Conservation (phyloP, 2,888 invertebrate genomes). For the Netelia inedita region DNA sequence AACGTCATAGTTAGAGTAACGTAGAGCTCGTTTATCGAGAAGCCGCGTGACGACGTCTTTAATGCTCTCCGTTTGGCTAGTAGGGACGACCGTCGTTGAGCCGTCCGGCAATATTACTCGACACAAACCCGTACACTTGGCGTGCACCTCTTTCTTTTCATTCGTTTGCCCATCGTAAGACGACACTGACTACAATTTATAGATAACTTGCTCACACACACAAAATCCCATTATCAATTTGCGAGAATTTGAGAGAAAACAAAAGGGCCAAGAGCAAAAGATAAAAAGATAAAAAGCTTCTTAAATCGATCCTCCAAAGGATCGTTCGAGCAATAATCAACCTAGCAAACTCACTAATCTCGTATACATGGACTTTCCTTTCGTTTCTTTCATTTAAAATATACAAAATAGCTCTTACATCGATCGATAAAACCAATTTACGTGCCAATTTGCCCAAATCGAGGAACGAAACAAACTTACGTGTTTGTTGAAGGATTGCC, state of each 20-base stretch:
- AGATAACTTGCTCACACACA: conserved; percentile 68
- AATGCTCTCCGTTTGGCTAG: conserved; percentile 91
- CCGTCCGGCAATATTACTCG: conserved; percentile 96
- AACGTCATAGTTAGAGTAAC: conserved; percentile 94
- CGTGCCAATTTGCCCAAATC: conserved; percentile 4
- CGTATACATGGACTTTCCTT: conserved; percentile 2
- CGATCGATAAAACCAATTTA: conserved; percentile 26
- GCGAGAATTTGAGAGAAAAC: conserved; percentile 32
- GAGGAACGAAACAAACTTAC: conserved; percentile 79
- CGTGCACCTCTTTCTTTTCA: conserved; percentile 83
- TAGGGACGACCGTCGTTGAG: conserved; percentile 96
- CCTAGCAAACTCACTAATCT: conserved; percentile 32
- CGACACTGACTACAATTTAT: conserved; percentile 84
- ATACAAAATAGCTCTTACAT: background rate
- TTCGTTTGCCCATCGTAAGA: conserved; percentile 84
- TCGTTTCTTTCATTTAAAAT: conserved; percentile 8
- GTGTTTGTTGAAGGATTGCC: conserved; percentile 85
- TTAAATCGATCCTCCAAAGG: conserved; percentile 49
- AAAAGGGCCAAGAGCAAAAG: conserved; percentile 34
- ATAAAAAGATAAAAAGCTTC: conserved; percentile 38
- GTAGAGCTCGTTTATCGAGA: conserved; percentile 93
- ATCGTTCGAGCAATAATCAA: conserved; percentile 57
- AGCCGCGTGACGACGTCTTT: conserved; percentile 92
- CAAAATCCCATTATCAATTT: conserved; percentile 59
- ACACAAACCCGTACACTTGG: conserved; percentile 87